Percentiles rank a stretch among this genome's conserved stretches.
phyloP scores from a whole-genome alignment of 1,140 invertebrate genomes.

The Drosophila tropicalis region DNA sequence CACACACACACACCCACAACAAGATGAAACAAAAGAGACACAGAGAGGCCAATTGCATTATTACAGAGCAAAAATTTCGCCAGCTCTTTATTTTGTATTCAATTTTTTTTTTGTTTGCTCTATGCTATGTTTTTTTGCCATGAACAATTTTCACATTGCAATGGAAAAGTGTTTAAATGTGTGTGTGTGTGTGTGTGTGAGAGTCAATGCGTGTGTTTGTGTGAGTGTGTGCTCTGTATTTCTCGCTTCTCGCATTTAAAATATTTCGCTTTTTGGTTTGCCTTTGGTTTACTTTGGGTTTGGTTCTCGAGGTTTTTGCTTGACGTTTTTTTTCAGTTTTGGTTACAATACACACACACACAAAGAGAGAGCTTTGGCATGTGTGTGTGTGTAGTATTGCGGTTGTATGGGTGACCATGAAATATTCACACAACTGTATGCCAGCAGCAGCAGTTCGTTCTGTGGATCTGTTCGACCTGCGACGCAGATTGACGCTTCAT shows the following conservation, averaged over 20 bases:
- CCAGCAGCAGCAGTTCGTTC: constrained; percentile 33
- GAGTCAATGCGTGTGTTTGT: not conserved
- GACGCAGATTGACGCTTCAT: constrained; percentile 79
- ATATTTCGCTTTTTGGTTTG: constrained; percentile 16
- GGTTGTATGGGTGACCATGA: constrained; percentile 69
- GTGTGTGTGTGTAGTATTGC: constrained; percentile 21
- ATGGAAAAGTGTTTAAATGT: constrained; percentile 37
- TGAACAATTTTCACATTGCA: constrained; percentile 29
- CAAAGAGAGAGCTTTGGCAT: not conserved
- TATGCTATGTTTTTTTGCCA: constrained; percentile 3
- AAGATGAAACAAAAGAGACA: constrained; percentile 20
- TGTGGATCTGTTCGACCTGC: constrained; percentile 46
- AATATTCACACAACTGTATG: constrained; percentile 69
- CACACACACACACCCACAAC: constrained; percentile 21
- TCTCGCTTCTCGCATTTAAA: constrained; percentile 32
- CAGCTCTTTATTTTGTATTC: not conserved
- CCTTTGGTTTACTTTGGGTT: constrained; percentile 31
- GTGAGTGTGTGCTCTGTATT: constrained; percentile 16
- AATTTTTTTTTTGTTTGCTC: not conserved
- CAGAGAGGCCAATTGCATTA: constrained; percentile 61
- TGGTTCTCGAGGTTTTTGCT: constrained; percentile 13
- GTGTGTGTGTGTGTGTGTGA: constrained; percentile 2
- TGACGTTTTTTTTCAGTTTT: constrained; percentile 26
- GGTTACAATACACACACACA: constrained; percentile 47
- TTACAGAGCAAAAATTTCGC: constrained; percentile 39